These are phyloP conservation scores for Benthosema pterotum DNA, from an alignment of 2,797 vertebrate species.

Conservation along the genomic window DNA sequence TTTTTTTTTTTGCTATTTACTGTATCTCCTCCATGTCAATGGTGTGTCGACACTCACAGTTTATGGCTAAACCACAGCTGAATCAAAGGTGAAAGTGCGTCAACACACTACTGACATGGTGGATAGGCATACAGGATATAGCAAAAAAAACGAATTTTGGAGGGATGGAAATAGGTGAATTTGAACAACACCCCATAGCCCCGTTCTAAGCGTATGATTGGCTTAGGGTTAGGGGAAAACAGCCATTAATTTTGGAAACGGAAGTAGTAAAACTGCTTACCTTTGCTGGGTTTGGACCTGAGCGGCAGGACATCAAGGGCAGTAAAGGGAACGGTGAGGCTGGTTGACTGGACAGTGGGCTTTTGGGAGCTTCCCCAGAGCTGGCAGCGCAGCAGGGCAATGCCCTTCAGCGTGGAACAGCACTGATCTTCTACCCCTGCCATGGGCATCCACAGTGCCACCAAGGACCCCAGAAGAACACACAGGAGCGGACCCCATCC, in stretches of 20 bases:
- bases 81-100: too few species aligned
- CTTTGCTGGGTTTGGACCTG: conserved; percentile 84
- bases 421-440: conserved; percentile 83
- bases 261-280: conserved; percentile 69
- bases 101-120: too few species aligned
- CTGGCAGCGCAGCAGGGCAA: conserved; percentile 82
- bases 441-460: conserved; percentile 85
- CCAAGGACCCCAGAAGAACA: conserved; percentile 81
- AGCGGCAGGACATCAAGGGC: conserved; percentile 83
- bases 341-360: conserved; percentile 78
- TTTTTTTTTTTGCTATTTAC: too few species aligned
- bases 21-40: too few species aligned
- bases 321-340: conserved; percentile 86
- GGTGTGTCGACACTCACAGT: too few species aligned
- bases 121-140: too few species aligned
- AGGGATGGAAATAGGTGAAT: too few species aligned
- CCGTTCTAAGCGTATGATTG: too few species aligned
- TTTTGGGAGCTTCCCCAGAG: conserved; percentile 65
- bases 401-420: conserved; percentile 75
- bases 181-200: too few species aligned
- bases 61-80: too few species aligned
- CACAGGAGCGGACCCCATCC: conserved; percentile 85
- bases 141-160: too few species aligned
- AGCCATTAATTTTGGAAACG: background rate
- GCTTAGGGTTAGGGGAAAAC: too few species aligned